Conservation (phyloP, 2,888 invertebrate species). For the Ligdia adustata region DNA sequence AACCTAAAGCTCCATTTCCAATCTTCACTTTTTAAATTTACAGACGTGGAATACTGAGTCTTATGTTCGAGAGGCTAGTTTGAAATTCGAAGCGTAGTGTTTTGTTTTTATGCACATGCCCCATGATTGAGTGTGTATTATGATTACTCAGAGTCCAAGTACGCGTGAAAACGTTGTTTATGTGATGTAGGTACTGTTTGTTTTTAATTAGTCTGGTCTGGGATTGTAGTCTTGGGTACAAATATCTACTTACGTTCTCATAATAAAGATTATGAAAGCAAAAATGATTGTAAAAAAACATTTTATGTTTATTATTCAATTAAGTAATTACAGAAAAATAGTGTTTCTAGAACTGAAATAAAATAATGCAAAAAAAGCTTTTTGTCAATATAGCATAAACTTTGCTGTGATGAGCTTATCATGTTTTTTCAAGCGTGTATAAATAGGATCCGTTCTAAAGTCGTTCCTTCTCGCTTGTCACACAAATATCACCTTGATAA, state of each 20-base stretch:
- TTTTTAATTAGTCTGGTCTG: conserved; percentile 43
- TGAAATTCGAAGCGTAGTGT: conserved; percentile 9
- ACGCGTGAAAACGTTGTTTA: conserved; percentile 62
- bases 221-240: conserved; percentile 9
- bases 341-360: no score
- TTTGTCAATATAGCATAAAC: not conserved
- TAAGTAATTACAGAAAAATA: no score
- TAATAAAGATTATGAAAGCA: not conserved
- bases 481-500: conserved; percentile 65
- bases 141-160: conserved; percentile 64
- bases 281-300: not conserved
- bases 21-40: conserved; percentile 24
- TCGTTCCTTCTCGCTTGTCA: conserved; percentile 59
- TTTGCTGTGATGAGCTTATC: conserved; percentile 9
- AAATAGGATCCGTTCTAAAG: conserved; percentile 40
- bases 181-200: conserved; percentile 51
- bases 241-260: not conserved
- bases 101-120: conserved; percentile 61
- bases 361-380: not conserved
- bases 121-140: conserved; percentile 67
- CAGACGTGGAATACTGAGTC: conserved; percentile 15
- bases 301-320: not conserved
- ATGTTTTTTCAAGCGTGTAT: conserved; percentile 31
- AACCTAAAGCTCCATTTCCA: conserved; percentile 49
- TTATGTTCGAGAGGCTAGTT: conserved; percentile 2